A percentile compares a stretch with the other conserved stretches of the same genome.
These are phyloP conservation scores for Hesperophylax magnus DNA, from an alignment of 1,140 invertebrate genomes.

Conservation along the genomic window DNA sequence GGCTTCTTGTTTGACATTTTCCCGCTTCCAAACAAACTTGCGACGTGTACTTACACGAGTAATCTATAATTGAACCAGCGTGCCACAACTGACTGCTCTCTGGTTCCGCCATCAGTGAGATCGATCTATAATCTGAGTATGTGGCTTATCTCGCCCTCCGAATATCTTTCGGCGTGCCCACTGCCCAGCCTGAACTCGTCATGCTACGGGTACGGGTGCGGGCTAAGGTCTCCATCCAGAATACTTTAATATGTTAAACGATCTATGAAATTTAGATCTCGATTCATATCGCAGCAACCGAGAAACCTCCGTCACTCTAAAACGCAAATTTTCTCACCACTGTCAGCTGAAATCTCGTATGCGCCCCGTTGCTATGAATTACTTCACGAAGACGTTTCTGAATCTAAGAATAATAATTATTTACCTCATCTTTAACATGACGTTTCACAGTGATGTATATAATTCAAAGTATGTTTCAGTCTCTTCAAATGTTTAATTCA, in stretches of 20 bases:
- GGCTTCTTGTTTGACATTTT: constrained; percentile 20
- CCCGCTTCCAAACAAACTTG: background rate
- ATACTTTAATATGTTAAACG: constrained; percentile 41
- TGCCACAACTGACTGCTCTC: background rate
- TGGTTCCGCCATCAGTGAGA: no score
- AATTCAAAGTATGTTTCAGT: background rate
- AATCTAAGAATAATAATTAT: background rate
- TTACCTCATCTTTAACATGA: background rate
- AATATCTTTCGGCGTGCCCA: background rate
- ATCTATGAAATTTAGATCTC: constrained; percentile 41
- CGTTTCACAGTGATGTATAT: no score
- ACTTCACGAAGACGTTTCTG: background rate
- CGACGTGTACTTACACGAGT: background rate
- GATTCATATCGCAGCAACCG: background rate
- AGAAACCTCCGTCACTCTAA: background rate
- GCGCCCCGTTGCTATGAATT: background rate
- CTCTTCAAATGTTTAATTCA: background rate
- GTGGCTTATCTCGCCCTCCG: background rate
- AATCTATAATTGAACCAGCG: constrained; percentile 25
- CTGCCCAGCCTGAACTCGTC: background rate
- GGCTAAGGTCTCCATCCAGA: background rate
- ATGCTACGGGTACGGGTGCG: no score
- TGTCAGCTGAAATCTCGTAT: background rate
- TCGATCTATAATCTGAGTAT: no score
- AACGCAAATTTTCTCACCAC: constrained; percentile 9